Conservation (phyloP, 2,113 vertebrate species). For the Holacanthus passer region DNA sequence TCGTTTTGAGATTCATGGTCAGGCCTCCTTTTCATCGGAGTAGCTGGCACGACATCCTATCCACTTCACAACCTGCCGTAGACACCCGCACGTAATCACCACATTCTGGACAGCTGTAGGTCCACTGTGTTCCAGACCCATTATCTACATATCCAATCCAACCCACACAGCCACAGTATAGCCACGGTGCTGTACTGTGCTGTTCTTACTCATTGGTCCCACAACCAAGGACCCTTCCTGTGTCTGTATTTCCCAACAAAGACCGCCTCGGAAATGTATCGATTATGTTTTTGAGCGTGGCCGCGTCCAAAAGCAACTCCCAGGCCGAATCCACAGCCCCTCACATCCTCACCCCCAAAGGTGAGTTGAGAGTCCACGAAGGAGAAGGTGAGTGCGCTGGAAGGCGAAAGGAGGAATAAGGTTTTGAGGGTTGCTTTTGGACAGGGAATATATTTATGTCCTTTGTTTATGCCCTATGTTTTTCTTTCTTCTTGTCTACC, state of each 20-base stretch:
- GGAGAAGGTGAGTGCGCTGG: slow-evolving; percentile 31
- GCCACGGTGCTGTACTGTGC: slow-evolving; percentile 63
- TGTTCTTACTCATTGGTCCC: slow-evolving; percentile 56
- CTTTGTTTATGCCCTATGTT: slow-evolving; percentile 14
- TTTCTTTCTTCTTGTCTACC: slow-evolving; percentile 45
- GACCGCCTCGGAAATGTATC: slow-evolving; percentile 76
- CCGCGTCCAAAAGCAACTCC: slow-evolving; percentile 74
- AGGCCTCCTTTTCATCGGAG: slow-evolving; percentile 26
- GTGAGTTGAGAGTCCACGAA: background rate
- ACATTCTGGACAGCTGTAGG: slow-evolving; percentile 28
- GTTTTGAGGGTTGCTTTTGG: slow-evolving; percentile 73
- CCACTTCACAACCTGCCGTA: slow-evolving; percentile 31
- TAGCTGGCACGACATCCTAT: slow-evolving; percentile 28
- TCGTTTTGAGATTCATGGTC: slow-evolving; percentile 34
- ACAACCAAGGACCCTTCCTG: slow-evolving; percentile 60
- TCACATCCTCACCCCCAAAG: background rate
- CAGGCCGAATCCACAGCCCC: background rate
- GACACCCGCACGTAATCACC: slow-evolving; percentile 51
- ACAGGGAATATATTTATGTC: slow-evolving; percentile 46
- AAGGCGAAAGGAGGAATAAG: background rate
- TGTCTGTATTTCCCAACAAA: slow-evolving; percentile 87
- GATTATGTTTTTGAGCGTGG: slow-evolving; percentile 73
- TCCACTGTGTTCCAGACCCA: slow-evolving; percentile 51
- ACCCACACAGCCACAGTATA: slow-evolving; percentile 46
- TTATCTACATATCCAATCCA: slow-evolving; percentile 49